Evolutionary conservation across 1,140 invertebrate species (phyloP), one percentile per base, ranked within the genome.

Genomic region (Papilio machaon): DNA sequence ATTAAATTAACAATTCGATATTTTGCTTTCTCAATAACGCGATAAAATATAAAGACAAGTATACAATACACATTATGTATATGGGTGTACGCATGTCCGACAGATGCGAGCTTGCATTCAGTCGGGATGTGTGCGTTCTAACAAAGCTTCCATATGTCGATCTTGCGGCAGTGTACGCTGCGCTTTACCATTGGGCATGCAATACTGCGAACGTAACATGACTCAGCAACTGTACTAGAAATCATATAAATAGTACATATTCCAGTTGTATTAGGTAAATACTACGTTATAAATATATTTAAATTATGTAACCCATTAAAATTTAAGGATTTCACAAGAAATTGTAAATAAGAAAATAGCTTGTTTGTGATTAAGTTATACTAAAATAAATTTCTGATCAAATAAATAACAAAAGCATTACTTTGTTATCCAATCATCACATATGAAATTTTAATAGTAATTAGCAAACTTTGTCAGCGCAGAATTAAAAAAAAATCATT

Each of bases 101-200:
- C 88, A 88, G 87, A 89, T 89, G 88, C 79, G 84, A 64, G 80
- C 73, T 30, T 19, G 70, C 81, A 78, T 54, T 74, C 74, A 38
- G 81, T 54, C 35, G 81, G 82, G 83, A 85, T 82, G 85, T 85
- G 86, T 79, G 77, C 11, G 52, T 13, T 78, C 13, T 78, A 82
- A 89, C 86, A 89, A 84, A 83, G 81, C 54, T 70, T 86, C 82
- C 87, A 90, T 88, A 87, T 88, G 88, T 88, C 87, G 83, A 80
- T 5, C 1, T 43, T 8, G 23, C 47, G 8, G 6, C 19, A 23
- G 74, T 54, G 47, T 76, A 78, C 17, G 6, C 77, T 11, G 15
- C 79, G 52, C 80, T 75, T 80, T 82, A 83, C 85, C 73, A 90
- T 90, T 90, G 88, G 88, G 80, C 83, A 82, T n/a, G 75, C 79